Percentiles rank a stretch among this genome's conserved stretches.
Evolutionary conservation across 2,888 invertebrate species (phyloP).

Genomic region (Gisinianus flammeolus): DNA sequence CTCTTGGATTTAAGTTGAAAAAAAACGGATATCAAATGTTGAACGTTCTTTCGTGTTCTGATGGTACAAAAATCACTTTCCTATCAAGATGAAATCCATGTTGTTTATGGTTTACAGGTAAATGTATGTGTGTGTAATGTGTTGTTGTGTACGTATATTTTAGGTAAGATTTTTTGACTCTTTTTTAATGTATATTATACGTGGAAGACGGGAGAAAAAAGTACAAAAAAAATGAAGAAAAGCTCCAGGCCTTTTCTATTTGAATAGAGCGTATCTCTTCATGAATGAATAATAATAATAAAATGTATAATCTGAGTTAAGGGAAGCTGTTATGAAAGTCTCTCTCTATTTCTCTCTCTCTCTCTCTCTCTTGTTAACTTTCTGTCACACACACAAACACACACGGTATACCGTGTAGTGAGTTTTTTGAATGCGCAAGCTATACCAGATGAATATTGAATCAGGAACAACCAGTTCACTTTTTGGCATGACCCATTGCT

Average conservation of each 20-base stretch:
- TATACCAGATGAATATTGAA: constrained; percentile 21
- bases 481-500: constrained; percentile 56
- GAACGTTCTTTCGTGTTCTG: no score
- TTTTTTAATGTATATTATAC: background rate
- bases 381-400: constrained; percentile 11
- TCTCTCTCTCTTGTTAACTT: constrained; percentile 19
- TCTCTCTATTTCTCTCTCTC: no score
- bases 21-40: no score
- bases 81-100: no score
- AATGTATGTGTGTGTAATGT: background rate
- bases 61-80: background rate
- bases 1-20: no score
- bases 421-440: background rate
- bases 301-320: background rate
- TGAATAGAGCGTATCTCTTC: constrained; percentile 10
- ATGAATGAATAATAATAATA: constrained; percentile 24
- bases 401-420: background rate
- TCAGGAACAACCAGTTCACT: constrained; percentile 11
- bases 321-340: background rate
- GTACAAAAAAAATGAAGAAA: background rate
- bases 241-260: background rate
- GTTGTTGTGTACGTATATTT: background rate
- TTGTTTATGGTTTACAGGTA: no score
- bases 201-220: background rate
- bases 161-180: no score